Conservation (phyloP, 2,113 vertebrate species). For the Tupaia tana region DNA sequence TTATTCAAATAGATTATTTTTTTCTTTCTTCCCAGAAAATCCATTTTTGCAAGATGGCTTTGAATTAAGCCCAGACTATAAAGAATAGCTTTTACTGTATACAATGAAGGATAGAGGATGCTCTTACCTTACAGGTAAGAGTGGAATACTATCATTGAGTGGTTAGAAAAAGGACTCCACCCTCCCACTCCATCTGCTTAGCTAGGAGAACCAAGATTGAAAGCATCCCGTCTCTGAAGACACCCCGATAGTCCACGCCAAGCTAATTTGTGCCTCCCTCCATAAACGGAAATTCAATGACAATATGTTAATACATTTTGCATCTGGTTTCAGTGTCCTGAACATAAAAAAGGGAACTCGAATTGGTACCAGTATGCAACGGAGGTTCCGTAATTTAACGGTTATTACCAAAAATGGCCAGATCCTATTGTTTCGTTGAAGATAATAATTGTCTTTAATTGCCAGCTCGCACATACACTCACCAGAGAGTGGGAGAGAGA, state of each 20-base stretch:
- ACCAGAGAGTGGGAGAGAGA: too few species aligned
- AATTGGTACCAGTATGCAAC: neutral
- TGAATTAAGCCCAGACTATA: neutral
- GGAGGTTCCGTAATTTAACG: neutral
- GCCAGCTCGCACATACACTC: too few species aligned
- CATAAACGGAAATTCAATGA: neutral
- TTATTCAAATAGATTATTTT: slow-evolving; percentile 44
- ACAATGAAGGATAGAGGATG: neutral
- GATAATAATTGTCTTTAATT: neutral
- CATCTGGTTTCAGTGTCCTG: neutral
- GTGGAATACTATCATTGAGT: neutral
- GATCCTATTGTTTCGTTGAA: neutral
- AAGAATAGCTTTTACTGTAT: neutral
- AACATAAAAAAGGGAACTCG: neutral
- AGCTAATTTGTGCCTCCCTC: neutral
- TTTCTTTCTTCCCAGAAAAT: neutral
- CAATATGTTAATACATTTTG: neutral
- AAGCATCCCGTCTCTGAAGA: neutral
- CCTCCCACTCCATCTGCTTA: neutral
- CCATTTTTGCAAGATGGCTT: slow-evolving; percentile 9
- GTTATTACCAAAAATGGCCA: neutral
- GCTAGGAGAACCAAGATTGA: neutral
- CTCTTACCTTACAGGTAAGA: neutral
- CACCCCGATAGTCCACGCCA: neutral
- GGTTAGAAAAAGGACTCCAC: neutral